phyloP scores from a whole-genome alignment of 2,888 invertebrate genomes.

The Barypeithes pellucidus region DNA sequence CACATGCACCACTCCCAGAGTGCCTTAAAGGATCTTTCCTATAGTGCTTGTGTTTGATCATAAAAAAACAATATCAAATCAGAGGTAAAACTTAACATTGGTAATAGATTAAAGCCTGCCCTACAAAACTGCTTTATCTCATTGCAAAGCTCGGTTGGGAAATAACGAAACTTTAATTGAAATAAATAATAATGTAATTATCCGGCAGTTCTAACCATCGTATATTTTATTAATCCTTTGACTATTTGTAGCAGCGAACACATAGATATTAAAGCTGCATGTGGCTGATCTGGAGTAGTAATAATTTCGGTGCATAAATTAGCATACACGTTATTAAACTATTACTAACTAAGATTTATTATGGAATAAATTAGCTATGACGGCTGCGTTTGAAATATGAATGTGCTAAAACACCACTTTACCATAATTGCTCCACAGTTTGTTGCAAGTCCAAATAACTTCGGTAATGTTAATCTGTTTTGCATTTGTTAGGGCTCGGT shows the following conservation, averaged over 20 bases:
- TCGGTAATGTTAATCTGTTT: constrained; percentile 14
- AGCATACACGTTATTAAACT: constrained; percentile 47
- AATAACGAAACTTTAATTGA: no score
- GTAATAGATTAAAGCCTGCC: no score
- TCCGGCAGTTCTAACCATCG: no score
- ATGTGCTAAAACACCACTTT: constrained; percentile 42
- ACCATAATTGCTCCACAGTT: constrained; percentile 43
- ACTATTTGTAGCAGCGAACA: constrained; percentile 13
- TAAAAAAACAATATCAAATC: no score
- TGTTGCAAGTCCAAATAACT: constrained; percentile 23
- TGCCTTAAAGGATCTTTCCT: no score
- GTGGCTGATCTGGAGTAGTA: constrained; percentile 38
- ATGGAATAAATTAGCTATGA: constrained; percentile 40
- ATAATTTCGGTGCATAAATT: constrained; percentile 42
- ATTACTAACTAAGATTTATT: constrained; percentile 50
- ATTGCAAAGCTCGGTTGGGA: no score
- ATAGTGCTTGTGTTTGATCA: no score
- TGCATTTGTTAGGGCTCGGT: not conserved
- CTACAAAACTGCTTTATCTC: no score
- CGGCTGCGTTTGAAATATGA: constrained; percentile 48
- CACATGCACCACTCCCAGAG: no score
- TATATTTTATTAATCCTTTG: not conserved
- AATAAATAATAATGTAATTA: no score
- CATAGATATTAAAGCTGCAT: constrained; percentile 33
- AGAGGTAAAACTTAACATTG: no score